Base-by-base conservation (phyloP, 2,888 invertebrate genomes). In the Lathronympha strigana region DNA sequence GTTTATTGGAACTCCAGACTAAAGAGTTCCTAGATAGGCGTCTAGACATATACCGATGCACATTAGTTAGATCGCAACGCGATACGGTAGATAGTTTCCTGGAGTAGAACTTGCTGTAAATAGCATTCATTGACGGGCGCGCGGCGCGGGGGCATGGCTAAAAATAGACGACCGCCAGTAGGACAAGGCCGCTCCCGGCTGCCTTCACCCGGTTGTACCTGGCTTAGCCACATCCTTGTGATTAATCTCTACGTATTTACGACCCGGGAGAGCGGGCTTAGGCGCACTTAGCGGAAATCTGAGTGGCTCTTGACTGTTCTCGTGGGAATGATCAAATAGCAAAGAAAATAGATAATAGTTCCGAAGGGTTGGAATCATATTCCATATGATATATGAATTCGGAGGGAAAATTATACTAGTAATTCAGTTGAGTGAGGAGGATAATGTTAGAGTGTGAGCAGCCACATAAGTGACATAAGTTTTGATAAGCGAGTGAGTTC, bases 91-190 rank as follows among this genome's bases (percentile, higher is more conserved):
- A 69, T 73, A 72, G 71, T 72, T 73, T 73, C 71, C 74, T 72
- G 50, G 58, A 60, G 40, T 71, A 71, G 73, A 69, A 74, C 70
- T 81, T 71, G 78, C 85, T 83, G 75, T 84, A 86, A 90, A 90
- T 90, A 88, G 88, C 81, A 76, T 61, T 79, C 84, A 87, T 87
- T 85, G 86, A 86, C 82, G 81, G 80, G 77, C 70, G 73, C 72
- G 74, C 71, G 72, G 75, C 71, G 75, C 66, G 76, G 74, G 76
- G 76, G 75, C 74, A 74, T 79, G 61, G 77, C 89, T 88, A 90
- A 81, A 90, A 81, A 88, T 90, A 90, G 89, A 82, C 85, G 86
- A 78, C 86, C 87, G 83, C 77, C 83, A 86, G 80, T 88, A 69
- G 88, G 85, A 77, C 90, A 90, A 90, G 89, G 90, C 86, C 88